Evolutionary conservation across 1,140 invertebrate genomes (phyloP), one percentile per base, ranked within the genome.

Genomic region (Paralvinella palmiformis): DNA sequence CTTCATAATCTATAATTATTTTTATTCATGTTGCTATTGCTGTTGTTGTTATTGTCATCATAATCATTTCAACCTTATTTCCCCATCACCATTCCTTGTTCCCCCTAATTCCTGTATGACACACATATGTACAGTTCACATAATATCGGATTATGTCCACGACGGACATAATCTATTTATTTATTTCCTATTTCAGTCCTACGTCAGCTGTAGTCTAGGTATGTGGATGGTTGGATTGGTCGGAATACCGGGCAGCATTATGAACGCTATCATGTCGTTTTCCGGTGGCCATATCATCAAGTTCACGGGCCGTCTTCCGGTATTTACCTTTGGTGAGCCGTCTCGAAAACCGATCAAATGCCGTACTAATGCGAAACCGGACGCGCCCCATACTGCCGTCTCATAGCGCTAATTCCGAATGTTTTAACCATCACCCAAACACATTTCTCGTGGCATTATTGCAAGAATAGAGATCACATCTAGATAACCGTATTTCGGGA

Each of bases 171-270:
- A 44, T n/a, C n/a, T n/a, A n/a, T n/a, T n/a, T n/a, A n/a, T n/a
- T n/a, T n/a, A n/a, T n/a, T n/a, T n/a, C n/a, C 24, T 24, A 41
- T 85, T 85, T 7, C 81, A 94, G 88, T 91, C 92, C 0, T 97
- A 91, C 79, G 90, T 97, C 4, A 92, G 90, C 0, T 98, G 94
- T 78, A 90, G 91, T 0, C 81, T 94, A 68, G 93, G 92, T 22
- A 89, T 97, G 41, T 87, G 90, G 65, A 88, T 88, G 66, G 92
- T 98, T 24, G 94, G 94, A 44, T 96, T 91, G 77, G 91, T 96
- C 17, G 92, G 96, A 89, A 94, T 96, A 70, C 91, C 90, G 73
- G 96, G 95, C 75, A 94, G 93, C 2, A 88, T 92, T 0, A 89
- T 91, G 0, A 93, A 96, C 74, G 91, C 92, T 0, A 80, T 91